Percentiles rank a stretch among this genome's conserved stretches.
These are phyloP conservation scores for Ischnura elegans DNA, from an alignment of 2,888 invertebrate species.

Conservation along the genomic window DNA sequence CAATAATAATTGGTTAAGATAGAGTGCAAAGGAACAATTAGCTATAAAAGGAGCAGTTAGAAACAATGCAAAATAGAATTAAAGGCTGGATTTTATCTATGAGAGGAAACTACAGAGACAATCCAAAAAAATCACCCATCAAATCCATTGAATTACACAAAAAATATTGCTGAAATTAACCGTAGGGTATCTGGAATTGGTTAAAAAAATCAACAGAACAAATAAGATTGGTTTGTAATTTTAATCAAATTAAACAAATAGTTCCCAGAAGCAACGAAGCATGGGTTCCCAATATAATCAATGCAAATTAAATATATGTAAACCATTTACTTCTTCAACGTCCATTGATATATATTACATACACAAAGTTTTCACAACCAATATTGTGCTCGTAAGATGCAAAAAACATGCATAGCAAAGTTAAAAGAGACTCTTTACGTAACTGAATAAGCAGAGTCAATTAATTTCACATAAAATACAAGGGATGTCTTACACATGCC, in stretches of 20 bases:
- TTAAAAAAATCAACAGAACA: not conserved
- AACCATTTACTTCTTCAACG: conserved; percentile 60
- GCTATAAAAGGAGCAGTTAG: too few relatives aligned
- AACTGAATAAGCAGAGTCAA: conserved; percentile 66
- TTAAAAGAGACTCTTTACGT: conserved; percentile 57
- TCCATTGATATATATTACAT: conserved; percentile 60
- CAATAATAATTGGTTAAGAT: too few relatives aligned
- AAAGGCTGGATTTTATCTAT: too few relatives aligned
- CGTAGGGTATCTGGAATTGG: not conserved
- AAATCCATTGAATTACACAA: too few relatives aligned
- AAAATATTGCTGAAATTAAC: too few relatives aligned
- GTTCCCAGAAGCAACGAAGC: not conserved
- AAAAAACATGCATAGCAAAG: conserved; percentile 67
- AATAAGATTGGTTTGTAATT: not conserved
- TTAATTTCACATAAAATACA: conserved; percentile 62
- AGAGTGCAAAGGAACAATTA: too few relatives aligned
- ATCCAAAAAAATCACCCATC: too few relatives aligned
- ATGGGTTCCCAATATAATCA: conserved; percentile 31
- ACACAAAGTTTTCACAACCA: conserved; percentile 67
- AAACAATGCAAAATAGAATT: too few relatives aligned
- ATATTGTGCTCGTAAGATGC: conserved; percentile 66
- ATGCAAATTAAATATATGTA: conserved; percentile 39
- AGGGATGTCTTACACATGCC: conserved; percentile 40
- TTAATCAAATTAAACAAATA: conserved; percentile 24
- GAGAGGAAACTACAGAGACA: too few relatives aligned